Evolutionary conservation across 2,797 vertebrate genomes (phyloP), one percentile per base, ranked within the genome.

Genomic region (Enteromius fasciolatus): DNA sequence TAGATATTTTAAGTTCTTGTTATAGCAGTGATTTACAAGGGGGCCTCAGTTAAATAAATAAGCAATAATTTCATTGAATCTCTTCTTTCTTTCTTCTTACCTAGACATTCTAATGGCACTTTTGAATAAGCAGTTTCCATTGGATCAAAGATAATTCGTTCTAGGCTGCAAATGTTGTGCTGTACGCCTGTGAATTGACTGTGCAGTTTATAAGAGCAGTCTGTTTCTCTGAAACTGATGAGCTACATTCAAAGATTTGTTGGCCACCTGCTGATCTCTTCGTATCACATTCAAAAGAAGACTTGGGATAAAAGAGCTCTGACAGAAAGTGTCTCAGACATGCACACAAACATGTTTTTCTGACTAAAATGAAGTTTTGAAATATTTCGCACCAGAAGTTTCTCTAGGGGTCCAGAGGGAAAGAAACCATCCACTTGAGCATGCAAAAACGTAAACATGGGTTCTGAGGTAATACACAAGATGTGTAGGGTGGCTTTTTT

Each of bases 201-300:
- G 75, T 3, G 25, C 41, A 39, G 14, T 64, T 77, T 77, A 77
- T 77, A 77, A 33, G 59, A 46, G 18, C 41, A 28, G 59, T 77
- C 59, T 48, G 44, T 64, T 76, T 78, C 2, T 39, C 20, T 52
- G 18, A 78, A 66, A 64, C 54, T 59, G 74, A 50, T 50, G 25
- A 76, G 74, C 23, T 39, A 57, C 31, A 33, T 67, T 76, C 39
- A 44, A 59, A 76, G 39, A 20, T 9, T 31, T 36, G 17, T 74
- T 61, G 39, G 50, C n/a, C 57, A 63, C 84, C 57, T 41, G 63
- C 64, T 83, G 81, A 83, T 69, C 48, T 54, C 33, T 50, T 28
- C 15, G 18, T 54, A 67, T 82, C 25, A 4, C 23, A 33, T 61
- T 14, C 81, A 61, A 39, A 36, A 68, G 15, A 81, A 66, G 75